Base-by-base conservation (phyloP, 2,888 invertebrate species). In the Odontocolon sp. region DNA sequence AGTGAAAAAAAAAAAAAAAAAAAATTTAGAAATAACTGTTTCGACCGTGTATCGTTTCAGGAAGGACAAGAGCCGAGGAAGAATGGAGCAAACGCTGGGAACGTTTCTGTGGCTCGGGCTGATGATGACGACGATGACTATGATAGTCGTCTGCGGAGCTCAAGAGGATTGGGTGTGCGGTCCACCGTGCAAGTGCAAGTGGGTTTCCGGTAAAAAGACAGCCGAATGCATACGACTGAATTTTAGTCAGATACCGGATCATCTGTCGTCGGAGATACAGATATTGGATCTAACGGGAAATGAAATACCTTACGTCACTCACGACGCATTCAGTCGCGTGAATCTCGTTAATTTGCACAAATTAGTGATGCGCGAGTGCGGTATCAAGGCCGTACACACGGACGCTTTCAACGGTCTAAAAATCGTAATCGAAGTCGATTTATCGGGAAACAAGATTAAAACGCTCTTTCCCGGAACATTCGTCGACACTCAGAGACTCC, bases 141-240 rank as follows among this genome's bases (percentile, higher is more conserved):
- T 66, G 47, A 47, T 59, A 18, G 9, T 59, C 5, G 33, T 63
- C 47, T 87, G 91, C 56, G 91, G 91, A 16, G 92, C 92, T 52
- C 82, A 88, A 33, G 84, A 87, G 84, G 94, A 94, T 89, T 92
- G 92, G 63, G 91, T 91, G 28, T 95, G 95, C 89, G 93, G 94
- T 6, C 88, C 92, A 79, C 92, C 92, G 69, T 97, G 97, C 91
- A 94, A 94, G 86, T 97, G 97, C 89, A 94, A 95, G 80, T 97
- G 97, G 97, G 94, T 94, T 26, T 94, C 94, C 74, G 97, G 97
- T 3, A 96, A 95, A 89, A 96, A 95, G 88, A 94, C 94, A 18
- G 97, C 96, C 1, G 95, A 96, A 82, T 98, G 98, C 89, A 93
- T 93, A 33, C 92, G 92, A 67, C 92, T 93, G 38, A 92, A 92